A percentile compares a stretch with the other conserved stretches of the same genome.
Evolutionary conservation across 1,140 invertebrate genomes (phyloP).

Genomic region (Caenorhabditis elegans): DNA sequence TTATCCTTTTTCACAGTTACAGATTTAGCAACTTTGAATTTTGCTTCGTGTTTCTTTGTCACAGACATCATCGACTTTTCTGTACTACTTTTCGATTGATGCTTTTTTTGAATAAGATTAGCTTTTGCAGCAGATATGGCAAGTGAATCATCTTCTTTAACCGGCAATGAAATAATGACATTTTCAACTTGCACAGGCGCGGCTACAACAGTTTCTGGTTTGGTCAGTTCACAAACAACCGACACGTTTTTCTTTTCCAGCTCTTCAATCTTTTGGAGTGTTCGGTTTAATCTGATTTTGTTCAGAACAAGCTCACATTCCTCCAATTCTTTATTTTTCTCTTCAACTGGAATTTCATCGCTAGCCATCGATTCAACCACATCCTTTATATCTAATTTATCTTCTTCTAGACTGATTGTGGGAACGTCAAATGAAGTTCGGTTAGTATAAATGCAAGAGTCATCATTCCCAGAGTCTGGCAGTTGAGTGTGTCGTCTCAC

Average conservation of each 20-base stretch:
- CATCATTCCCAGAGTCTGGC: neutral
- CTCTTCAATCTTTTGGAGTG: neutral
- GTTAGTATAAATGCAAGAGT: neutral
- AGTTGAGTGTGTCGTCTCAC: neutral
- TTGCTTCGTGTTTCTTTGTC: neutral
- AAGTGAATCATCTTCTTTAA: neutral
- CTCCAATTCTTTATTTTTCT: no score
- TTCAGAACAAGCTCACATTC: neutral
- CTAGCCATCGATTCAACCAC: no score
- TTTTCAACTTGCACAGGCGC: neutral
- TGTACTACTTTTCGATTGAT: neutral
- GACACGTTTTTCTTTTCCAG: neutral
- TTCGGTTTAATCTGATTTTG: no score
- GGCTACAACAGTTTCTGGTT: slow-evolving; percentile 5
- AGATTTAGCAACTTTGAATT: slow-evolving; percentile 1
- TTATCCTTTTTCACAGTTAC: neutral
- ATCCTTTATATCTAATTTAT: no score
- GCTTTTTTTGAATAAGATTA: neutral
- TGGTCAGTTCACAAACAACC: neutral
- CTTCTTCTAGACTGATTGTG: no score
- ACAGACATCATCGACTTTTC: slow-evolving; percentile 12
- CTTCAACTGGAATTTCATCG: no score
- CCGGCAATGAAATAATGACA: neutral
- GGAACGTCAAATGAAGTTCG: neutral
- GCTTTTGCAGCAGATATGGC: neutral